A percentile compares a stretch with the other conserved stretches of the same genome.
Conservation (phyloP, 2,888 invertebrate genomes). For the Ethmia dodecea region DNA sequence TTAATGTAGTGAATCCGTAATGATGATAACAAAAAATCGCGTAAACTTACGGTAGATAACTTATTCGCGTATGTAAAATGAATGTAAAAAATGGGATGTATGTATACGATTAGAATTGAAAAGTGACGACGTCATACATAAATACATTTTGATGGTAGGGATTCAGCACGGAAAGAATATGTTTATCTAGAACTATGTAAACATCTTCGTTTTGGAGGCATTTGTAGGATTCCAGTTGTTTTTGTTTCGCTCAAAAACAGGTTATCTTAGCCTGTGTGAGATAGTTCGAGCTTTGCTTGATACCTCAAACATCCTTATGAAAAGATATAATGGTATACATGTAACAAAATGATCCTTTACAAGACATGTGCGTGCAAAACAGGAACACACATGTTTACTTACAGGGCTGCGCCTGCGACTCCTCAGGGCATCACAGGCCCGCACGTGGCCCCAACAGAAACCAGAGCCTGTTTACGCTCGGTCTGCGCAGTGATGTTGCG, state of each 20-base stretch:
- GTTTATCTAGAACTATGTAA: too few relatives aligned
- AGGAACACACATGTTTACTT: slow-evolving; percentile 33
- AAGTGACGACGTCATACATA: background rate
- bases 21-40: background rate
- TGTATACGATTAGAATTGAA: too few relatives aligned
- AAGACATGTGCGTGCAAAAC: too few relatives aligned
- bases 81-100: background rate
- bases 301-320: too few relatives aligned
- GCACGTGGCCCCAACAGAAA: slow-evolving; percentile 26
- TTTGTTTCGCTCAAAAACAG: too few relatives aligned
- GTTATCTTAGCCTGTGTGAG: too few relatives aligned
- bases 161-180: too few relatives aligned
- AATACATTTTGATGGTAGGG: background rate
- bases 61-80: background rate
- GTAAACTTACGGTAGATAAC: background rate
- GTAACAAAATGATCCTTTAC: too few relatives aligned
- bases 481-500: slow-evolving; percentile 5
- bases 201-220: too few relatives aligned
- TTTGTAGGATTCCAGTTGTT: too few relatives aligned
- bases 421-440: slow-evolving; percentile 26
- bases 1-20: background rate
- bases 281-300: too few relatives aligned
- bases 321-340: too few relatives aligned
- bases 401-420: slow-evolving; percentile 40
- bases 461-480: slow-evolving; percentile 12